Evolutionary conservation across 2,888 invertebrate genomes (phyloP).

Genomic region (Caenorhabditis sp.): DNA sequence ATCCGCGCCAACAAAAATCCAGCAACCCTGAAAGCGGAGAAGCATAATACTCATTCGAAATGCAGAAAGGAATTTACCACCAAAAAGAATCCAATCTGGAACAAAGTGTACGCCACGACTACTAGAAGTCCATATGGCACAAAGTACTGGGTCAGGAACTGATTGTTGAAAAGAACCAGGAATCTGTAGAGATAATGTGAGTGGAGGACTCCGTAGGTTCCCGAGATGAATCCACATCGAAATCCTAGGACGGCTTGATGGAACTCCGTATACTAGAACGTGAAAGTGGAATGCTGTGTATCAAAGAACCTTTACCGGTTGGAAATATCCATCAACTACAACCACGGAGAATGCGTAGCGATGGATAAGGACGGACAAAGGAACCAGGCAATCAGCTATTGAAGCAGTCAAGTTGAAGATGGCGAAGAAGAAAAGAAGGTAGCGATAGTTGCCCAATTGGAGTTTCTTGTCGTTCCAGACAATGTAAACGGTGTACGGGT

Average conservation of each 20-base stretch:
- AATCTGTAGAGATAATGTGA: conserved; percentile 21
- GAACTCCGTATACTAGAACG: too few species aligned
- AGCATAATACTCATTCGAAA: too few species aligned
- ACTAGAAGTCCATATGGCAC: conserved; percentile 1
- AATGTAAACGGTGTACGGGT: conserved; percentile 9
- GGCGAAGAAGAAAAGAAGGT: too few species aligned
- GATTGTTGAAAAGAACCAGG: background rate
- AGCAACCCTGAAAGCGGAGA: background rate
- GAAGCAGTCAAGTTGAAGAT: too few species aligned
- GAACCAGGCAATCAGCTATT: too few species aligned
- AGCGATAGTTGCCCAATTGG: conserved; percentile 24
- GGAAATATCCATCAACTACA: too few species aligned
- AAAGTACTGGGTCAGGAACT: conserved; percentile 11
- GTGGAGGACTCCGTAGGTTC: conserved; percentile 35
- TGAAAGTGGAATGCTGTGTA: too few species aligned
- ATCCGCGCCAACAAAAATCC: background rate
- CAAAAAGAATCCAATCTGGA: background rate
- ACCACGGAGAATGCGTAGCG: too few species aligned
- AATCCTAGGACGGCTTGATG: too few species aligned
- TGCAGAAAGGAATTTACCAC: too few species aligned
- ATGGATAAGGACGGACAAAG: too few species aligned
- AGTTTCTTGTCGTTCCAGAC: conserved; percentile 7
- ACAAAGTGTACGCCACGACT: background rate
- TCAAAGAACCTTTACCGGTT: too few species aligned
- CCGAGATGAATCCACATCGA: conserved; percentile 8